phyloP scores from a whole-genome alignment of 2,888 invertebrate genomes.

The Mantis religiosa region DNA sequence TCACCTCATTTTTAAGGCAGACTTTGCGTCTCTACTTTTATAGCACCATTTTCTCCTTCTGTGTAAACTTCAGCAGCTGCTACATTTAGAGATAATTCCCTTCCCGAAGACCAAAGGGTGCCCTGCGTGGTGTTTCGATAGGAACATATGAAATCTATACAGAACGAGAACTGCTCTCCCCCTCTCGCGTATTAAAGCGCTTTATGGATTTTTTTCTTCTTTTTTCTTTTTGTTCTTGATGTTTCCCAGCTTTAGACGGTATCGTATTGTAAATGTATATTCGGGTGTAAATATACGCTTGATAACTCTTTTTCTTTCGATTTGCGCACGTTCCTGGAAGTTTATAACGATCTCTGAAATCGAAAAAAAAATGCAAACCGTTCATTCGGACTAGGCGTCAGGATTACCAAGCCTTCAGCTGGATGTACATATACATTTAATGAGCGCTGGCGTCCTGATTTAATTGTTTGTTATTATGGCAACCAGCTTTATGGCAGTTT shows the following conservation, averaged over 20 bases:
- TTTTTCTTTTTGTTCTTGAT: neutral
- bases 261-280: neutral
- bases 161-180: neutral
- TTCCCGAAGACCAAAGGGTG: too few species aligned
- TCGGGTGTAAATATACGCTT: neutral
- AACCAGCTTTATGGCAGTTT: neutral
- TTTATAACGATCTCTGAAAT: neutral
- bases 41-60: too few species aligned
- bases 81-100: too few species aligned
- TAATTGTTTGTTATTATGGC: neutral
- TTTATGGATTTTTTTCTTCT: neutral
- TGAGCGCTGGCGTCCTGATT: neutral
- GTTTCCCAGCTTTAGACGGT: neutral
- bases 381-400: neutral
- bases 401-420: neutral
- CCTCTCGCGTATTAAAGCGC: neutral
- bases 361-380: neutral
- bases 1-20: too few species aligned
- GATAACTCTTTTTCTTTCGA: neutral
- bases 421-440: neutral
- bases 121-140: neutral
- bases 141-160: neutral
- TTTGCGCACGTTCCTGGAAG: neutral
- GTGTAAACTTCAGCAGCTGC: too few species aligned
- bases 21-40: too few species aligned